These are phyloP conservation scores for Tetragnatha montana DNA, from an alignment of 2,888 invertebrate species.

Conservation along the genomic window DNA sequence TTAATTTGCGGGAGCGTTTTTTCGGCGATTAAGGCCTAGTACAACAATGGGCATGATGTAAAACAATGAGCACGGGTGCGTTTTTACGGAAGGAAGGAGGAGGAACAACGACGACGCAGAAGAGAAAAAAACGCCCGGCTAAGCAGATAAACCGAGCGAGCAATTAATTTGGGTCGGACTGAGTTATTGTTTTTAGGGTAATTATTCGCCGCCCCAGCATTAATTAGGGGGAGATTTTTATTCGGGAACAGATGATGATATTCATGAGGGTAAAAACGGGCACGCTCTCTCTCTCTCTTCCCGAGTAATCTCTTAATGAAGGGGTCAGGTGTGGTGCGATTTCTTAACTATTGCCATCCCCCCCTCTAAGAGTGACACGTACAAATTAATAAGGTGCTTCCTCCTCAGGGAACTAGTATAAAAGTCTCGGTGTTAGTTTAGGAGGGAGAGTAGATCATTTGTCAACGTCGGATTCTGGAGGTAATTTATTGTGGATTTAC, in stretches of 20 bases:
- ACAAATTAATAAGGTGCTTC: too few species aligned
- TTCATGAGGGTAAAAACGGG: slow-evolving; percentile 20
- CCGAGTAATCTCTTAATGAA: slow-evolving; percentile 12
- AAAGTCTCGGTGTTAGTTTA: too few species aligned
- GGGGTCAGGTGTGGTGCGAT: neutral
- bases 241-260: slow-evolving; percentile 44
- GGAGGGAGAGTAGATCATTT: too few species aligned
- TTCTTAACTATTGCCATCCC: neutral
- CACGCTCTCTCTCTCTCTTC: too few species aligned
- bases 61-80: slow-evolving; percentile 39
- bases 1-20: slow-evolving; percentile 55
- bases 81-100: slow-evolving; percentile 10
- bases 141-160: slow-evolving; percentile 2
- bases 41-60: slow-evolving; percentile 29
- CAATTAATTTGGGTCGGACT: slow-evolving; percentile 43
- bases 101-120: neutral
- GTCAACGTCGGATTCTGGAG: too few species aligned
- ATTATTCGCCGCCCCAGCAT: slow-evolving; percentile 40
- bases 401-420: too few species aligned
- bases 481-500: too few species aligned
- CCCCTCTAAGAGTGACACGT: neutral
- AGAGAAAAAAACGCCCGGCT: neutral
- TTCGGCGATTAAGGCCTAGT: slow-evolving; percentile 35
- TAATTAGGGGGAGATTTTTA: slow-evolving; percentile 45
- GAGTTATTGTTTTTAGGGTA: slow-evolving; percentile 47